A percentile compares a stretch with the other conserved stretches of the same genome.
phyloP scores from a whole-genome alignment of 30 jellyfish, hydroid and myxozoan species.

The Morbakka virulenta region DNA sequence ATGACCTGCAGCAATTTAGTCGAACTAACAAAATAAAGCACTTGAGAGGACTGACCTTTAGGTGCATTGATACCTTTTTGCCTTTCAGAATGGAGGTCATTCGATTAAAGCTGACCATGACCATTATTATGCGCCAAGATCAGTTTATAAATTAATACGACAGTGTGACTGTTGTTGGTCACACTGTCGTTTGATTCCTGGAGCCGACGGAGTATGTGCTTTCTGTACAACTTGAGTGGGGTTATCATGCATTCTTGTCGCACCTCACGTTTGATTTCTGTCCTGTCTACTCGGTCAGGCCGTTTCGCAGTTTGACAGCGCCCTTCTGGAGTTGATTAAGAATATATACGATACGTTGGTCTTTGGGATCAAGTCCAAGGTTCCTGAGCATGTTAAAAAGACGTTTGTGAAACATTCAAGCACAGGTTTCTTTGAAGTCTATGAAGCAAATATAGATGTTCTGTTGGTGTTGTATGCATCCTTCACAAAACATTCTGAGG shows the following conservation, averaged over 20 bases:
- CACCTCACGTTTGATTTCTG: neutral
- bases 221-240: neutral
- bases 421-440: neutral
- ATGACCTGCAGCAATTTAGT: too few relatives aligned
- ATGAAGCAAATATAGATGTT: neutral
- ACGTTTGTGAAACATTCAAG: neutral
- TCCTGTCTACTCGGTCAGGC: constrained; percentile 3
- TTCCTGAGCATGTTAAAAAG: neutral
- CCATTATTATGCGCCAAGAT: too few relatives aligned
- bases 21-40: too few relatives aligned
- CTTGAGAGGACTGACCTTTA: too few relatives aligned
- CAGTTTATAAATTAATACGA: neutral
- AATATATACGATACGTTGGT: neutral
- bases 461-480: neutral
- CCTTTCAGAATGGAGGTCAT: too few relatives aligned
- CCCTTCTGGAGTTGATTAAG: neutral
- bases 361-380: too few relatives aligned
- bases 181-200: neutral
- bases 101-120: too few relatives aligned
- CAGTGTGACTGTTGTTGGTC: neutral
- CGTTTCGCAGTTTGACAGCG: neutral
- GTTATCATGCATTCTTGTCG: neutral
- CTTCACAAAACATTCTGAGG: neutral
- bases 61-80: too few relatives aligned
- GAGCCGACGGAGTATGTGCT: neutral